These are phyloP conservation scores for Eospalax fontanierii DNA, from an alignment of 2,797 vertebrate species.

Conservation along the genomic window DNA sequence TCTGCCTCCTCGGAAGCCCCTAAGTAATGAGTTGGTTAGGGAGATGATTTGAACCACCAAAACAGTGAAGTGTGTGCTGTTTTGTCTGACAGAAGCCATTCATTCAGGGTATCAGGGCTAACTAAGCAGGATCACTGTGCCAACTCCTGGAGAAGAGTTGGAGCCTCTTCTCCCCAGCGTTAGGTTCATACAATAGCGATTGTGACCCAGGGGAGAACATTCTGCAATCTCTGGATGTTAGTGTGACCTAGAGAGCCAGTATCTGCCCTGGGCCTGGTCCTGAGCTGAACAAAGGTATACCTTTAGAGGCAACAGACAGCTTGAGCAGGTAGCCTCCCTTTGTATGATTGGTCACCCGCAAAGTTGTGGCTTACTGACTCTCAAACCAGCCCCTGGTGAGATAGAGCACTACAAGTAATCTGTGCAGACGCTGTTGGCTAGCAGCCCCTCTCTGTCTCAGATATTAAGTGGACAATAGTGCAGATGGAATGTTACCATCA, in stretches of 20 bases:
- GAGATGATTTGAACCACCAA: neutral
- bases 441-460: neutral
- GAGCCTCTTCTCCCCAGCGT: neutral
- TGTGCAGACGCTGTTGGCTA: neutral
- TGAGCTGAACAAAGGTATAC: neutral
- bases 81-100: neutral
- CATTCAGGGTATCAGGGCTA: neutral
- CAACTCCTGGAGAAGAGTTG: rapidly evolving
- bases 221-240: rapidly evolving
- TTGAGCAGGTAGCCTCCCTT: neutral
- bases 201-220: no score
- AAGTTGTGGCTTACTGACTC: neutral
- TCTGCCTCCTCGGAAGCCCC: neutral
- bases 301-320: neutral
- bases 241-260: neutral
- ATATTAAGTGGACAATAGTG: neutral
- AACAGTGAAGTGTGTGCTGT: neutral
- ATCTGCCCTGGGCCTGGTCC: neutral
- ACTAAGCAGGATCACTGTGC: neutral
- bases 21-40: neutral
- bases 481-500: neutral
- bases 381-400: neutral
- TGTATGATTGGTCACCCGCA: neutral
- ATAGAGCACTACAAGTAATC: neutral
- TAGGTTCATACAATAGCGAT: neutral